phyloP scores from a whole-genome alignment of 2,113 vertebrate species.

The Coptodon rendalli region DNA sequence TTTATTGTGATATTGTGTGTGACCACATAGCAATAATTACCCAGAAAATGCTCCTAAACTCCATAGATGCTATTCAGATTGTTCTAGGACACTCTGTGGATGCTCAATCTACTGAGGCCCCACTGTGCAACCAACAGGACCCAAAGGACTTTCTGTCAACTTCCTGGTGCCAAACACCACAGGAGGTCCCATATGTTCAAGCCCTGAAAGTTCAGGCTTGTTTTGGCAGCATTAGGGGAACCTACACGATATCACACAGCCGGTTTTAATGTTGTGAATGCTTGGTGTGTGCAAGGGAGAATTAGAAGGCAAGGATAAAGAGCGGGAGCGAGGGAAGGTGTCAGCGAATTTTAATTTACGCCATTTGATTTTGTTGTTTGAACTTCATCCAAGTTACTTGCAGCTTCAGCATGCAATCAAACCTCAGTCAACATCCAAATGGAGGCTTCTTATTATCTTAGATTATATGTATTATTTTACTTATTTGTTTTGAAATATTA shows the following conservation, averaged over 20 bases:
- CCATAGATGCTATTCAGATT: not conserved
- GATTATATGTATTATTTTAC: slow-evolving; percentile 15
- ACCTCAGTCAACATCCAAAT: slow-evolving; percentile 33
- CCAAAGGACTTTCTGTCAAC: not conserved
- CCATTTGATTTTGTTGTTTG: slow-evolving; percentile 31
- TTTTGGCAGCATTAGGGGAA: not conserved
- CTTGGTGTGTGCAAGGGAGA: not conserved
- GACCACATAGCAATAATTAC: not conserved
- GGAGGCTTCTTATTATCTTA: not conserved
- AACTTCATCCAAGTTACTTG: slow-evolving; percentile 11
- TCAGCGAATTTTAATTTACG: slow-evolving; percentile 27
- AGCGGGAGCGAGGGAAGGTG: not conserved
- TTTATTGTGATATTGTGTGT: not conserved
- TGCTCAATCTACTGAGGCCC: not conserved
- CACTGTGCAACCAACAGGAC: not conserved
- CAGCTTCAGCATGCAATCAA: slow-evolving; percentile 30
- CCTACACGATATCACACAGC: not conserved
- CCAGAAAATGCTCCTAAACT: not conserved
- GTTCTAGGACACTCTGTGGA: too few relatives aligned
- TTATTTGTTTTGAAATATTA: slow-evolving; percentile 10
- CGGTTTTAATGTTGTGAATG: not conserved
- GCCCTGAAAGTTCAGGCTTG: not conserved
- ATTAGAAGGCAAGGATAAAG: not conserved
- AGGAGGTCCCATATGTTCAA: not conserved
- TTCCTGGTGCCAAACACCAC: not conserved